phyloP scores from a whole-genome alignment of 2,797 vertebrate species.

The Taeniopygia guttata region DNA sequence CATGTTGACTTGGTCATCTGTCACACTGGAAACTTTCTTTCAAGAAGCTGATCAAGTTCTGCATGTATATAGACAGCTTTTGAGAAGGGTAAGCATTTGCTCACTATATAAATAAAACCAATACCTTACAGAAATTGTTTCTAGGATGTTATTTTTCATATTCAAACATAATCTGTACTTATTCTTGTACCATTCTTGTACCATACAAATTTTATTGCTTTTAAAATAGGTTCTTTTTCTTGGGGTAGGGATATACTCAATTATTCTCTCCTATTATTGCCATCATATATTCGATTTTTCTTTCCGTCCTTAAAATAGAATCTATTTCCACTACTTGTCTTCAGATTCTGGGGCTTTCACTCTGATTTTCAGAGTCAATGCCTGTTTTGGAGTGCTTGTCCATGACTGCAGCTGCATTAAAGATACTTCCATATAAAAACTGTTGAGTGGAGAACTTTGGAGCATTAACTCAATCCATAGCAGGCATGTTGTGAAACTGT shows the following conservation, averaged over 20 bases:
- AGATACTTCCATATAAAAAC: neutral
- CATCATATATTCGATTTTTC: neutral
- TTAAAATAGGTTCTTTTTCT: neutral
- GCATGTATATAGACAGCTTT: conserved; percentile 72
- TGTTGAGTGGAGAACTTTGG: neutral
- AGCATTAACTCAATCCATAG: neutral
- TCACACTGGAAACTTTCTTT: conserved; percentile 80
- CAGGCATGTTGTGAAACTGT: neutral
- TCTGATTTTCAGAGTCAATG: neutral
- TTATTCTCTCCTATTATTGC: neutral
- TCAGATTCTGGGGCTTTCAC: neutral
- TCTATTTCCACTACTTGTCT: neutral
- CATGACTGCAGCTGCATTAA: neutral
- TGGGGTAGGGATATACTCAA: neutral
- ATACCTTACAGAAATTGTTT: neutral
- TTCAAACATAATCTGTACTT: neutral
- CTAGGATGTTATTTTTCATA: neutral
- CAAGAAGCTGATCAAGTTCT: conserved; percentile 76
- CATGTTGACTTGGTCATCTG: conserved; percentile 83
- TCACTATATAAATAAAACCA: neutral
- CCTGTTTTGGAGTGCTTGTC: neutral
- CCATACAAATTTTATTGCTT: neutral
- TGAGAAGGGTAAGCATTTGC: conserved; percentile 76
- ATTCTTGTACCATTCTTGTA: neutral
- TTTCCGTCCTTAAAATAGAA: neutral